phyloP scores from a whole-genome alignment of 2,888 invertebrate species.

The Xylota segnis region DNA sequence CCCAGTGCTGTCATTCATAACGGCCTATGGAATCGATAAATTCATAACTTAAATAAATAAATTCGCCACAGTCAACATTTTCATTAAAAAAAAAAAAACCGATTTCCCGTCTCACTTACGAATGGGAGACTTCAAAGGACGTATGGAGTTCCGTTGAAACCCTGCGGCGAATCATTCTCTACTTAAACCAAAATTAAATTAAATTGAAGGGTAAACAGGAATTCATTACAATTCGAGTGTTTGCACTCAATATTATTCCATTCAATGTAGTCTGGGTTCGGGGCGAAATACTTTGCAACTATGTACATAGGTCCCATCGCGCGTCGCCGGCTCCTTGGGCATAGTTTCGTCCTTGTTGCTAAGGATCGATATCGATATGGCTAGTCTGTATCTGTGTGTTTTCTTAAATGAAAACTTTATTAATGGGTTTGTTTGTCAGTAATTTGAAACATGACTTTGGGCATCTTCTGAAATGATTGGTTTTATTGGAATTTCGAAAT shows the following conservation, averaged over 20 bases:
- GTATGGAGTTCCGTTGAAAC: neutral
- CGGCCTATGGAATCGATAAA: neutral
- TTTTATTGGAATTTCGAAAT: conserved; percentile 21
- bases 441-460: conserved; percentile 34
- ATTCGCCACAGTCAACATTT: conserved; percentile 37
- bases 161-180: conserved; percentile 6
- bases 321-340: neutral
- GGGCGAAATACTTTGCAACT: neutral
- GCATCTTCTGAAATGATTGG: conserved; percentile 27
- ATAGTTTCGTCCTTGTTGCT: neutral
- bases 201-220: conserved; percentile 41
- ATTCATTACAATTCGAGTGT: conserved; percentile 40
- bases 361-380: neutral
- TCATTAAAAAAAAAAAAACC: conserved; percentile 1
- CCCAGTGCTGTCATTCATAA: conserved; percentile 3
- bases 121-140: neutral
- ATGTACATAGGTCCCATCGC: neutral
- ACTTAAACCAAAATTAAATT: conserved; percentile 34
- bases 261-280: neutral
- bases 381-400: neutral
- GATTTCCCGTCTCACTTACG: neutral
- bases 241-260: conserved; percentile 27
- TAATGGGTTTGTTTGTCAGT: conserved; percentile 15
- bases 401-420: conserved; percentile 25
- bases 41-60: conserved; percentile 23